Evolutionary conservation across 2,888 invertebrate genomes (phyloP), one percentile per base, ranked within the genome.

Genomic region (Cephus rjabovi): DNA sequence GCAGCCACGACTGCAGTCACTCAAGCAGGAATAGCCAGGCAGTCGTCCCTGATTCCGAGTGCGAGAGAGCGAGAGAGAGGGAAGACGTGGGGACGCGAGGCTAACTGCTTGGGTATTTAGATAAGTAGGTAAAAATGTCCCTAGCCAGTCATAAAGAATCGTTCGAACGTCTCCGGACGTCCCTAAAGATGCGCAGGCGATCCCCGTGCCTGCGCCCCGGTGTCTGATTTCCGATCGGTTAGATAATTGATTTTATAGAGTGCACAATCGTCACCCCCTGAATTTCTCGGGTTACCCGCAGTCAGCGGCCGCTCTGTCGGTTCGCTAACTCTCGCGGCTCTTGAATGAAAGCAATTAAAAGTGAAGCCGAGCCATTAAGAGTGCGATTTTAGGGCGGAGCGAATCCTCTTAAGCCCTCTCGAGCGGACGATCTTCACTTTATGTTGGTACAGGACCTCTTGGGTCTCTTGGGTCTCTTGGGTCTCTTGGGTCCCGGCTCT

Each of bases 301-400:
- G 31, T 30, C 70, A 30, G 70, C n/a, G 33, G 4, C 70, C 11
- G 70, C 11, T 70, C 30, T 12, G 70, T 33, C 70, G 70, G 70
- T 70, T 33, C 70, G 70, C 33, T 30, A 30, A 70, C 31, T 70
- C 70, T 30, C 70, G 70, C 70, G 70, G 70, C 70, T 30, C 30
- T 70, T 15, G 9, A 70, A 70, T 30, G n/a, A 70, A 70, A 70
- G 70, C 30, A 70, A 70, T 70, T 70, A 70, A 70, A 70, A 33
- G 70, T 4, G 70, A 70, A 70, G 40, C 40, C 70, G 70, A 70
- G 70, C 70, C 70, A 70, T 70, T 70, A 70, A 70, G 70, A 31
- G 70, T 70, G 70, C 70, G 70, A 70, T 70, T 70, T 70, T 33
- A 70, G 70, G 70, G 70, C 70, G 70, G 70, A 70, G 70, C 70